These are phyloP conservation scores for Phasia obesa DNA, from an alignment of 2,888 invertebrate genomes.

Conservation along the genomic window DNA sequence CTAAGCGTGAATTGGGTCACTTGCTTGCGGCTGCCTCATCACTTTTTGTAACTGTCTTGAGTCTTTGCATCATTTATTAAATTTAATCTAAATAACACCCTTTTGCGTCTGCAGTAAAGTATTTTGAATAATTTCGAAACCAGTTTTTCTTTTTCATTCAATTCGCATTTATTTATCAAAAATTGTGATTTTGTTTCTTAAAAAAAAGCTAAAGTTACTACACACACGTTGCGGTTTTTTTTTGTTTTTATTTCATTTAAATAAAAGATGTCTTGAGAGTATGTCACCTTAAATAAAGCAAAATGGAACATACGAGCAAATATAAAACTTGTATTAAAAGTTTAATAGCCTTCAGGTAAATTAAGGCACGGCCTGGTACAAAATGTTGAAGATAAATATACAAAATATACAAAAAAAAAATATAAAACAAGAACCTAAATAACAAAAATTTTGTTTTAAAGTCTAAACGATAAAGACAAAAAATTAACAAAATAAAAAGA, in stretches of 20 bases:
- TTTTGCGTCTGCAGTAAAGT: background rate
- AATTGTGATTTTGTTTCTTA: slow-evolving; percentile 26
- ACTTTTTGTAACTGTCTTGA: background rate
- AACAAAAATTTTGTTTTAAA: slow-evolving; percentile 7
- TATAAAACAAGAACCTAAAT: slow-evolving; percentile 10
- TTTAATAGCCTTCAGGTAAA: slow-evolving; percentile 51
- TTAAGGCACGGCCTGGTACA: slow-evolving; percentile 62
- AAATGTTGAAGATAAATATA: slow-evolving; percentile 26
- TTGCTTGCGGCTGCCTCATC: background rate
- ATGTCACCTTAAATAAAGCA: slow-evolving; percentile 41
- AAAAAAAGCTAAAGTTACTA: slow-evolving; percentile 20
- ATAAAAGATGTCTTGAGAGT: slow-evolving; percentile 35
- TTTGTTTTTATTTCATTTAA: slow-evolving; percentile 18
- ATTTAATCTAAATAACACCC: slow-evolving; percentile 33
- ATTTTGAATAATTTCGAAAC: slow-evolving; percentile 28
- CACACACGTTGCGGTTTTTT: slow-evolving; percentile 32
- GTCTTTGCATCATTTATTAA: slow-evolving; percentile 17
- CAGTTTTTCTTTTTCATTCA: slow-evolving; percentile 28
- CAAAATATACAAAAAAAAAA: background rate
- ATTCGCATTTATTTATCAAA: slow-evolving; percentile 24
- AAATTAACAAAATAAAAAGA: background rate
- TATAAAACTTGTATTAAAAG: slow-evolving; percentile 37
- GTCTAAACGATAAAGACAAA: slow-evolving; percentile 2
- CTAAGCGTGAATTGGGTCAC: slow-evolving; percentile 43
- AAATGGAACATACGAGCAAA: slow-evolving; percentile 17